phyloP scores from a whole-genome alignment of 2,797 vertebrate genomes.

The Hozukius guyotensis region DNA sequence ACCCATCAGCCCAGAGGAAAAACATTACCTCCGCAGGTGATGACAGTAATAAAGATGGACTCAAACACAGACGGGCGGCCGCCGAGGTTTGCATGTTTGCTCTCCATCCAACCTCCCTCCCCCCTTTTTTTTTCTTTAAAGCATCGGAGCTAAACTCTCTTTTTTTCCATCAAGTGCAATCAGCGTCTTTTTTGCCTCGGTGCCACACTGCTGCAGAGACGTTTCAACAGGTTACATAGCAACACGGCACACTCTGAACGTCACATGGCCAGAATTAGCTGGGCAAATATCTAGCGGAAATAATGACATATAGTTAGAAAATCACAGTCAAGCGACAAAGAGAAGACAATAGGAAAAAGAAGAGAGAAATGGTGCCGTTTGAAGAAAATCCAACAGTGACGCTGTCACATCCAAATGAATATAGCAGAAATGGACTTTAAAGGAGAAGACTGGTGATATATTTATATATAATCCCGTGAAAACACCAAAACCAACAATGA shows the following conservation, averaged over 20 bases:
- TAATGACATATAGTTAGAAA: slow-evolving; percentile 50
- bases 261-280: slow-evolving; percentile 61
- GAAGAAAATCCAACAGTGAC: background rate
- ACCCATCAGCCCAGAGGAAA: slow-evolving; percentile 53
- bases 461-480: background rate
- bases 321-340: background rate
- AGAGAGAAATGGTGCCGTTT: background rate
- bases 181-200: slow-evolving; percentile 12
- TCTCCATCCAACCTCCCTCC: slow-evolving; percentile 3
- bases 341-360: background rate
- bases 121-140: background rate
- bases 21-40: slow-evolving; percentile 47
- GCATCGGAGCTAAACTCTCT: slow-evolving; percentile 29
- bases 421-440: background rate
- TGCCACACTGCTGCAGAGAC: slow-evolving; percentile 24
- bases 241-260: slow-evolving; percentile 33
- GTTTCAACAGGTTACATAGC: slow-evolving; percentile 60
- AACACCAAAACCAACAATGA: background rate
- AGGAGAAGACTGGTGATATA: too few species aligned
- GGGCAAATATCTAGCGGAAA: slow-evolving; percentile 42
- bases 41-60: slow-evolving; percentile 69
- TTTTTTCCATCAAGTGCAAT: slow-evolving; percentile 34
- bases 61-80: slow-evolving; percentile 34
- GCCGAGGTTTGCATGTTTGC: slow-evolving; percentile 49
- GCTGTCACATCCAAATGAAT: background rate